phyloP scores from a whole-genome alignment of 2,113 vertebrate genomes.

The Scomber colias region DNA sequence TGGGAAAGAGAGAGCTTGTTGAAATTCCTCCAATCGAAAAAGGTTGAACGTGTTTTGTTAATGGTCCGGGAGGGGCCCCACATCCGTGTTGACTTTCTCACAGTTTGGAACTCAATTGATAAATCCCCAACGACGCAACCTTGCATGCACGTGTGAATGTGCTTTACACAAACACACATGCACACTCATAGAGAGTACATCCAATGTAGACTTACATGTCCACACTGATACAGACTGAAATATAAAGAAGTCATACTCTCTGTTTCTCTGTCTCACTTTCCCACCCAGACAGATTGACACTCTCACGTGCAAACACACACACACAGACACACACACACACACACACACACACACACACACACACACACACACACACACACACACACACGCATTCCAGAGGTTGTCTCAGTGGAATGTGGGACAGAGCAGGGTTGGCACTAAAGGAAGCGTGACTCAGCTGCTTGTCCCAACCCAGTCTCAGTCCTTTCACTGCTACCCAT shows the following conservation, averaged over 20 bases:
- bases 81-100: constrained; percentile 79
- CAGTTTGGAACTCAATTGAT: constrained; percentile 61
- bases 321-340: constrained; percentile 45
- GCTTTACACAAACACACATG: constrained; percentile 9
- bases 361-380: constrained; percentile 4
- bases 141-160: constrained; percentile 1
- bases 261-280: constrained; percentile 24
- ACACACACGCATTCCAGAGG: constrained; percentile 80
- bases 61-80: constrained; percentile 47
- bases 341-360: constrained; percentile 51
- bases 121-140: constrained; percentile 36
- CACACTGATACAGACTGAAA: neutral
- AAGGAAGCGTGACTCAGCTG: constrained; percentile 82
- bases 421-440: constrained; percentile 70
- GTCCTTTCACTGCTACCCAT: constrained; percentile 38
- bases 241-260: constrained; percentile 6
- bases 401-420: constrained; percentile 81
- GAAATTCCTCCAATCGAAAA: constrained; percentile 75
- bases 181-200: neutral
- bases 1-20: constrained; percentile 67
- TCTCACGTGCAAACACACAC: constrained; percentile 62
- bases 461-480: constrained; percentile 67
- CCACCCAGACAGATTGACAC: constrained; percentile 49
- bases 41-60: constrained; percentile 59
- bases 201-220: neutral